Percentiles rank a stretch among this genome's conserved stretches.
phyloP scores from a whole-genome alignment of 2,113 vertebrate species.

The Chrysemys picta region DNA sequence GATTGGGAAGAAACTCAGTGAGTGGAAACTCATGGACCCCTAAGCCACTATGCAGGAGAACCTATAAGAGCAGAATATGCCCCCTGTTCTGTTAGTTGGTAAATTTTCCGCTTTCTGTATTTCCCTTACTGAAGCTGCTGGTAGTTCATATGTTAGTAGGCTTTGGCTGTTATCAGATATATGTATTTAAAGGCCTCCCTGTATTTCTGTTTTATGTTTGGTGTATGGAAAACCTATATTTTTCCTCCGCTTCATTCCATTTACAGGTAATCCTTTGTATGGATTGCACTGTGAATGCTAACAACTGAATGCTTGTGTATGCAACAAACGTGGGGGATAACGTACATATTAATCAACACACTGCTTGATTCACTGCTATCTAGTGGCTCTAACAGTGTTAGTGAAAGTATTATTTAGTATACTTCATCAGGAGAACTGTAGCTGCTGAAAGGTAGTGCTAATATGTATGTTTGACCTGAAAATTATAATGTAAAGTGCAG shows the following conservation, averaged over 20 bases:
- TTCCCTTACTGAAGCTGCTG: accelerated
- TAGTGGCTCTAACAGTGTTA: not conserved
- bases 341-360: accelerated
- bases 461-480: conserved; percentile 5
- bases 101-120: accelerated
- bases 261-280: not conserved
- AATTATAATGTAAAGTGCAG: not conserved
- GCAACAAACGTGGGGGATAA: accelerated
- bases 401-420: not conserved
- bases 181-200: not conserved
- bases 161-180: accelerated
- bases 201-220: not conserved
- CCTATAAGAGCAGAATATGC: accelerated
- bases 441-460: not conserved
- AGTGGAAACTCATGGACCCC: accelerated
- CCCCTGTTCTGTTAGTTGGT: accelerated
- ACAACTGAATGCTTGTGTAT: not conserved
- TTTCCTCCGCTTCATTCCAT: not conserved
- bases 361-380: conserved; percentile 10
- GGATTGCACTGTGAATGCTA: not conserved
- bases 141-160: not conserved
- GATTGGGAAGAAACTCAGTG: accelerated
- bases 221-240: not conserved
- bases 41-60: accelerated
- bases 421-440: not conserved